Percentiles rank a stretch among this genome's conserved stretches.
These are phyloP conservation scores for Lasioglossum marginatum DNA, from an alignment of 2,888 invertebrate species.

Conservation along the genomic window DNA sequence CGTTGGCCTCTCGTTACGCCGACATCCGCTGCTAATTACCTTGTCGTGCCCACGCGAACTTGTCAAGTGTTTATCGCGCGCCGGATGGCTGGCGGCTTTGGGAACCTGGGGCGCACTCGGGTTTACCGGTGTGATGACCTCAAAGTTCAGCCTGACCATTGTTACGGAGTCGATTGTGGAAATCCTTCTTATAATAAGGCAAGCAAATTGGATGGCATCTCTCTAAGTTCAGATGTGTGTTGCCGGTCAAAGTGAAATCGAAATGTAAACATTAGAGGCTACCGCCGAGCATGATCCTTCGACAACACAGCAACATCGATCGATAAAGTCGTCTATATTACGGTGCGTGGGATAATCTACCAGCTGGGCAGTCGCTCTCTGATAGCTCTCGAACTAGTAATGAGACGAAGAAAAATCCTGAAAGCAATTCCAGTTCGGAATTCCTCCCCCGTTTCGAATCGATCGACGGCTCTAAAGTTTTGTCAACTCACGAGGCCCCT, in stretches of 20 bases:
- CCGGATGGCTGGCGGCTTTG: not conserved
- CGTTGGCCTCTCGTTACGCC: not conserved
- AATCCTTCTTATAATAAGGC: not conserved
- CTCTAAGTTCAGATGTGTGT: no score
- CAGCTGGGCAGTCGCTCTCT: not conserved
- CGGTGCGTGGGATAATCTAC: not conserved
- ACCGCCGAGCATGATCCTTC: not conserved
- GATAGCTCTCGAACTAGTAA: not conserved
- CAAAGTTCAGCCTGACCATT: conserved; percentile 15
- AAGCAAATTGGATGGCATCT: not conserved
- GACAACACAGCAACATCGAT: not conserved
- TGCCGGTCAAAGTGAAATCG: not conserved
- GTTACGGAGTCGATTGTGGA: not conserved
- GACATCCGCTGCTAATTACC: conserved; percentile 35
- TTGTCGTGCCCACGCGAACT: not conserved
- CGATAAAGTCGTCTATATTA: no score
- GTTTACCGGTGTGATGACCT: no score
- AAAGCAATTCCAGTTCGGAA: conserved; percentile 19
- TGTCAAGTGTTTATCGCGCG: conserved; percentile 12
- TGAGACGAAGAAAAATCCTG: conserved; percentile 31
- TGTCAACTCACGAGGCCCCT: conserved; percentile 45
- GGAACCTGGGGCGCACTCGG: not conserved
- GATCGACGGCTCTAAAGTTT: conserved; percentile 52
- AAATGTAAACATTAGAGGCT: not conserved
- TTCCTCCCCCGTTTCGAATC: conserved; percentile 36